Evolutionary conservation across 2,888 invertebrate genomes (phyloP), one percentile per base, ranked within the genome.

Genomic region (Neoscelio sp.): DNA sequence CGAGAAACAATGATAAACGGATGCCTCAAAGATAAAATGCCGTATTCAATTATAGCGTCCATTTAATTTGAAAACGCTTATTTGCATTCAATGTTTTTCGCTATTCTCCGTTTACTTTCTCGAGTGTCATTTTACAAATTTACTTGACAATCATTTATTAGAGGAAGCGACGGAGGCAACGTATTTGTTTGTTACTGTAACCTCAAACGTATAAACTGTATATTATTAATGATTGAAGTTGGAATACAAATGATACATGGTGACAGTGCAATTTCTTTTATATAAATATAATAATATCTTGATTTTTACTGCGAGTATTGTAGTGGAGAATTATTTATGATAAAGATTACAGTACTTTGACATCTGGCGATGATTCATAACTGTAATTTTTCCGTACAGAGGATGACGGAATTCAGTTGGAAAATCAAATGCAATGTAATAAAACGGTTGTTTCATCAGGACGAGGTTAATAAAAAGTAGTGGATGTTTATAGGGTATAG

Each of bases 1-100:
- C 38, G 40, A 18, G 30, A 48, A 48, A 68, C 48, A 68, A 68
- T 48, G 58, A 68, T 58, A 46, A 48, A 44, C 38, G 44, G 17
- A 7, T 17, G 10, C 4, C 30, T 10, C 12, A 10, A 6, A 26
- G 42, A 52, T 52, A 35, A 64, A 64, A 38, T 7, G 26, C 52
- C n/a, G 4, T 13, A 42, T 67, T 67, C 56, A 46, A 48, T 56
- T 17, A 17, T 30, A 8, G 42, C 42, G 7, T 28, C 42, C 42
- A 23, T 30, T 58, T 58, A n/a, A 58, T 58, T 58, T 44, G 10
- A 42, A 42, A 12, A 30, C 18, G 18, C 12, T 2, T 18, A 10
- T 58, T 18, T 40, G n/a, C 7, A 8, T 54, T 54, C 6, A 2
- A 17, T 10, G 33, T 7, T 28, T 48, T 48, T 48, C n/a, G 15